These are phyloP conservation scores for Crambe crambe DNA, from an alignment of 37 sponge, comb jelly and placozoan species.

Conservation along the genomic window DNA sequence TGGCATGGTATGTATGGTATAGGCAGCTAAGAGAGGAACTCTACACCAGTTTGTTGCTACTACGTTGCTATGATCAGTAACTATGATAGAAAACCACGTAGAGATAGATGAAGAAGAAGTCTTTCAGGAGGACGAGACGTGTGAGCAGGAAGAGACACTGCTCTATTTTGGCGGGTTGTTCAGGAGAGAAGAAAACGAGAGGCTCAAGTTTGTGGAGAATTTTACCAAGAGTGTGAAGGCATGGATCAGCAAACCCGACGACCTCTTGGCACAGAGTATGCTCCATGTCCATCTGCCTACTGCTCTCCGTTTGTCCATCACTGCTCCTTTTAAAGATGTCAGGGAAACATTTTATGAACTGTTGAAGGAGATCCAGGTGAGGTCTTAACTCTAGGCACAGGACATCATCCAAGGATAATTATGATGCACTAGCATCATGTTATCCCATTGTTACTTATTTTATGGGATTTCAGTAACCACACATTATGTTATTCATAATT, in stretches of 20 bases:
- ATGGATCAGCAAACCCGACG: slow-evolving; percentile 43
- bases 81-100: slow-evolving; percentile 20
- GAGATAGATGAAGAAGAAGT: background rate
- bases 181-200: slow-evolving; percentile 33
- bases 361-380: slow-evolving; percentile 52
- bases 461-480: no score
- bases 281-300: slow-evolving; percentile 51
- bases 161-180: slow-evolving; percentile 4
- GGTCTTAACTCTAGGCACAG: no score
- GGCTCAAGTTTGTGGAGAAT: slow-evolving; percentile 23
- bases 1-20: no score
- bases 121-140: slow-evolving; percentile 17
- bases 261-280: slow-evolving; percentile 20
- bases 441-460: no score
- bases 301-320: slow-evolving; percentile 36
- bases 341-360: slow-evolving; percentile 26
- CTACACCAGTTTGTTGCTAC: background rate
- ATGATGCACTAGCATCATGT: no score
- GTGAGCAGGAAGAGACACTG: slow-evolving; percentile 52
- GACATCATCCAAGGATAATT: no score
- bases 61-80: slow-evolving; percentile 12
- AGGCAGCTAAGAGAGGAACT: no score
- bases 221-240: slow-evolving; percentile 12
- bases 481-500: background rate
- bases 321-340: slow-evolving; percentile 66